These are phyloP conservation scores for Mesembrinibis cayennensis DNA, from an alignment of 2,113 vertebrate species.

Conservation along the genomic window DNA sequence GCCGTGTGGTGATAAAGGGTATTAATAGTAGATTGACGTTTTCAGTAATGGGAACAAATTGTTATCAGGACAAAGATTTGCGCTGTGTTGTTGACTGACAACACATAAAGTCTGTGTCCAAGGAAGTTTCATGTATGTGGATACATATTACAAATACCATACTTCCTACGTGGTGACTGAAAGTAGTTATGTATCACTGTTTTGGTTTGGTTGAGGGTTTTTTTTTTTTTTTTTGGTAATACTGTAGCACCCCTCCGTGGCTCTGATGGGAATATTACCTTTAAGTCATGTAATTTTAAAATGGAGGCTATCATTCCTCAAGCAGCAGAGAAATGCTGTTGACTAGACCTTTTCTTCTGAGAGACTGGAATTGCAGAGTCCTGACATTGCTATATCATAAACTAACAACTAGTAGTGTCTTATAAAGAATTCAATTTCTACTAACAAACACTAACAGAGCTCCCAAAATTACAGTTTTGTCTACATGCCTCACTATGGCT, in stretches of 20 bases:
- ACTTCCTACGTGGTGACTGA: background rate
- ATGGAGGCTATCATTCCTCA: background rate
- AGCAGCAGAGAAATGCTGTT: background rate
- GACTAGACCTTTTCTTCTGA: background rate
- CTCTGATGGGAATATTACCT: background rate
- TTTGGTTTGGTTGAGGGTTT: accelerated
- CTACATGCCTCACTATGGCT: background rate
- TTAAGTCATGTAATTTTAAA: background rate
- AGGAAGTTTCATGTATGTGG: accelerated
- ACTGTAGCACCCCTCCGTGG: constrained; percentile 35
- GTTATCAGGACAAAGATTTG: background rate
- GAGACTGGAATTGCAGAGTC: background rate
- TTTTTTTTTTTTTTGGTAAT: accelerated
- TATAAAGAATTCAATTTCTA: background rate
- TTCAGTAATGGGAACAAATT: background rate
- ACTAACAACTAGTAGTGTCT: background rate
- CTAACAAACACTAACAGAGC: background rate
- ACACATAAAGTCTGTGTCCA: background rate
- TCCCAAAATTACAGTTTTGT: background rate
- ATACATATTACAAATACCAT: background rate
- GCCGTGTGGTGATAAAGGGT: background rate
- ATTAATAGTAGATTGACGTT: background rate
- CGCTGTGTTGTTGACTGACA: background rate
- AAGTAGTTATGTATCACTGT: accelerated
- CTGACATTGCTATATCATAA: background rate